These are phyloP conservation scores for sheep (Ovis aries) DNA, from an alignment of 2,113 vertebrate species.

Conservation along the genomic window DNA sequence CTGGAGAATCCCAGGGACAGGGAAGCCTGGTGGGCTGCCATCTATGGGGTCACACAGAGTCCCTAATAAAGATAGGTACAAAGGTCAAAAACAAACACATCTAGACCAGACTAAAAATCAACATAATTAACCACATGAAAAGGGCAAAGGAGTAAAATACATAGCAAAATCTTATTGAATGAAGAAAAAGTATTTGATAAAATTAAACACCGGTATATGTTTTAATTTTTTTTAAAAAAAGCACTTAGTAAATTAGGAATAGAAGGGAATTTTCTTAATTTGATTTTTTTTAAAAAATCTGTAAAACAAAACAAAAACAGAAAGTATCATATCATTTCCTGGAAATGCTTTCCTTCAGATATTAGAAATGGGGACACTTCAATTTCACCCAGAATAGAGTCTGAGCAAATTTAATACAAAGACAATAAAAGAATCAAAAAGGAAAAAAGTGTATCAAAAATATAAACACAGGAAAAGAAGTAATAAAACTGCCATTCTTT, in stretches of 20 bases:
- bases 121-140: neutral
- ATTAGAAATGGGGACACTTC: neutral
- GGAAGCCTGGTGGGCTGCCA: no score
- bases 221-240: neutral
- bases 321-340: neutral
- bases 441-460: neutral
- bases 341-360: neutral
- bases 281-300: neutral
- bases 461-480: neutral
- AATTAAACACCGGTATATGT: neutral
- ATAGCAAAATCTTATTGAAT: neutral
- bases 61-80: neutral
- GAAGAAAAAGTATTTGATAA: neutral
- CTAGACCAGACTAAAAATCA: neutral
- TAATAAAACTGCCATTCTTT: neutral
- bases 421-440: neutral
- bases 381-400: neutral
- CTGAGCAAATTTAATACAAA: neutral
- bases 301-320: neutral
- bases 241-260: neutral
- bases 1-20: no score
- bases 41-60: neutral
- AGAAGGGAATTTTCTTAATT: neutral
- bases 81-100: neutral
- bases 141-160: neutral